A percentile compares a stretch with the other conserved stretches of the same genome.
Conservation (phyloP, 1,140 invertebrate genomes). For the Drosophila parvula region DNA sequence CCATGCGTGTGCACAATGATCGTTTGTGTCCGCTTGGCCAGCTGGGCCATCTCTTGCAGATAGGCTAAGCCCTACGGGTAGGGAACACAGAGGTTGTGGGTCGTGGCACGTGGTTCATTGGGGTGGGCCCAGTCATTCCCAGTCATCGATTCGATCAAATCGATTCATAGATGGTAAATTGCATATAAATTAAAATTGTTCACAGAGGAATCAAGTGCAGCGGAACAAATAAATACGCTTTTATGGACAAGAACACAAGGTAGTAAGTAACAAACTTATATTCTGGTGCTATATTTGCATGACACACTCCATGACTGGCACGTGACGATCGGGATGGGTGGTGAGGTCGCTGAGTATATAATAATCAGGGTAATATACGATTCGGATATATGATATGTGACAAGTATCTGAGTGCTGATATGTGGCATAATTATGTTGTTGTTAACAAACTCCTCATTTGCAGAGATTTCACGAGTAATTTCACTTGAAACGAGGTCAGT, state of each 20-base stretch:
- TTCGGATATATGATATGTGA: constrained; percentile 27
- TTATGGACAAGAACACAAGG: constrained; percentile 50
- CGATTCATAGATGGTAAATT: constrained; percentile 66
- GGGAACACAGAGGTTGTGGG: constrained; percentile 22
- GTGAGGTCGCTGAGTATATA: constrained; percentile 29
- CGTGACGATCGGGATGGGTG: constrained; percentile 27
- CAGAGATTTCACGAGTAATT: constrained; percentile 52
- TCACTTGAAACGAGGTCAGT: constrained; percentile 29
- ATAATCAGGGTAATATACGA: constrained; percentile 26
- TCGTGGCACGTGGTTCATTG: constrained; percentile 37
- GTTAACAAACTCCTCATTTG: constrained; percentile 48
- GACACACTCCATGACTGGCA: constrained; percentile 44
- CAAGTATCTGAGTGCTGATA: constrained; percentile 24
- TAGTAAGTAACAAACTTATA: constrained; percentile 49
- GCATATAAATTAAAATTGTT: constrained; percentile 71
- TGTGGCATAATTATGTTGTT: constrained; percentile 26
- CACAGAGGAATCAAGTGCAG: constrained; percentile 37
- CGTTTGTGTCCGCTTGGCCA: constrained; percentile 78
- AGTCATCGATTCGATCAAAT: constrained; percentile 30
- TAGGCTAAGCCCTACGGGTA: constrained; percentile 66
- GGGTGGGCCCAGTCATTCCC: constrained; percentile 8
- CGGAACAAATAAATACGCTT: constrained; percentile 48
- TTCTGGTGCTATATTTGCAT: constrained; percentile 36
- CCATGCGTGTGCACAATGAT: constrained; percentile 76
- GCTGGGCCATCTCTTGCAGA: constrained; percentile 79